Conservation (phyloP, 2,888 invertebrate species). For the Limnephilus auricula region DNA sequence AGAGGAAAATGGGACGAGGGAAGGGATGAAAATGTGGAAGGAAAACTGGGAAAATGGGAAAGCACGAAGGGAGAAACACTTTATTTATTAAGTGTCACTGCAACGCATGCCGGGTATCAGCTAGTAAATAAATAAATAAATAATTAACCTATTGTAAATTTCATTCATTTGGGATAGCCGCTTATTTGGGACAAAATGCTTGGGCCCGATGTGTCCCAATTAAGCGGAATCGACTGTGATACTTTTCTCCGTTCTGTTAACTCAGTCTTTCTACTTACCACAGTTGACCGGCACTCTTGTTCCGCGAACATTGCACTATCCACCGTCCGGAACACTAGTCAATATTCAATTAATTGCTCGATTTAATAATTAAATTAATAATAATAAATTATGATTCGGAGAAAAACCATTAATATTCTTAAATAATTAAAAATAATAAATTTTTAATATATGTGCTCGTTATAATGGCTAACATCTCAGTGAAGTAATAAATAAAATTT, state of each 20-base stretch:
- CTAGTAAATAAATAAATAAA: too few relatives aligned
- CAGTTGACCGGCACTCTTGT: constrained; percentile 5
- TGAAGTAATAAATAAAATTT: constrained; percentile 14
- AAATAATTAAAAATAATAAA: neutral
- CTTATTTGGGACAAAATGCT: neutral
- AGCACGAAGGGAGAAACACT: too few relatives aligned
- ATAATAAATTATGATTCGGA: neutral
- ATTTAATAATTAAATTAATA: neutral
- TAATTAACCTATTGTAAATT: too few relatives aligned
- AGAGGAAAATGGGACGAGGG: too few relatives aligned
- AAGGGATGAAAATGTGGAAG: too few relatives aligned
- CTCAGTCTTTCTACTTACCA: constrained; percentile 10
- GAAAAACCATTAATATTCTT: neutral
- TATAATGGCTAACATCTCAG: neutral
- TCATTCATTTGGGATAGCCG: too few relatives aligned
- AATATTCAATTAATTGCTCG: neutral
- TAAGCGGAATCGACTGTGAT: neutral
- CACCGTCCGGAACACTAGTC: neutral
- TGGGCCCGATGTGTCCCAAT: too few relatives aligned
- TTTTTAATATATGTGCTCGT: neutral
- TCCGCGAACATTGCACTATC: neutral
- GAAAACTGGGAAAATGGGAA: too few relatives aligned
- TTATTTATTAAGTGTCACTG: too few relatives aligned
- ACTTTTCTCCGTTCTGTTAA: constrained; percentile 48
- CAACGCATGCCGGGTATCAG: too few relatives aligned